Evolutionary conservation across 64 coral and sea anemone species (phyloP).

Genomic region (Actinia tenebrosa): DNA sequence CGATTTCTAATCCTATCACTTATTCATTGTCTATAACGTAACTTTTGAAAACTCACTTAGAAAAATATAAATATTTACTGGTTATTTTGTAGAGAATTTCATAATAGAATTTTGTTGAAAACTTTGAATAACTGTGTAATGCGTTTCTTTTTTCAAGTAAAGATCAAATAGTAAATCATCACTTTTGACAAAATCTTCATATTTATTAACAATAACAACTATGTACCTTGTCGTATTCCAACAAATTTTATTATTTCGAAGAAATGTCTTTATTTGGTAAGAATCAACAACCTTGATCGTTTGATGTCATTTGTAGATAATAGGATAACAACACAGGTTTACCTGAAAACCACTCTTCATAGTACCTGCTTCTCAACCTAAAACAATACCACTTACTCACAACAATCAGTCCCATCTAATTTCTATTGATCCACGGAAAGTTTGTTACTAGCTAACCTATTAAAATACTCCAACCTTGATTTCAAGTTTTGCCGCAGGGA

Average conservation of each 20-base stretch:
- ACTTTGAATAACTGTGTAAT: not conserved
- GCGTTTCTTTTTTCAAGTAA: not conserved
- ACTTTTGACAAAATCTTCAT: not conserved
- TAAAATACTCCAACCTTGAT: not conserved
- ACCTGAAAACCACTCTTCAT: not conserved
- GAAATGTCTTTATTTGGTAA: not conserved
- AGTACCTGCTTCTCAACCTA: not conserved
- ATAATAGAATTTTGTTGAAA: not conserved
- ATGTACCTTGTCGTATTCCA: not conserved
- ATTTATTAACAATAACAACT: not conserved
- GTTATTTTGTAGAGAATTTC: not conserved
- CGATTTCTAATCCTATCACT: not conserved
- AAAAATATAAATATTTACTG: not conserved
- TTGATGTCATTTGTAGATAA: not conserved
- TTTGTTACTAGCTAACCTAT: not conserved
- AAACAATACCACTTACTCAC: not conserved
- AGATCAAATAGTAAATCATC: not conserved
- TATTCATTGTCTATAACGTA: conserved; percentile 15
- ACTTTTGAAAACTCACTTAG: not conserved
- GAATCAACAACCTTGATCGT: not conserved
- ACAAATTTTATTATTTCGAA: not conserved
- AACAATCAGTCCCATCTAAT: too few relatives aligned
- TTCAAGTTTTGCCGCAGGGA: not conserved
- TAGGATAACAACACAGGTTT: not conserved
- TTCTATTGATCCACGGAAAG: not conserved